Evolutionary conservation across 2,797 vertebrate genomes (phyloP).

Genomic region (Anableps anableps): DNA sequence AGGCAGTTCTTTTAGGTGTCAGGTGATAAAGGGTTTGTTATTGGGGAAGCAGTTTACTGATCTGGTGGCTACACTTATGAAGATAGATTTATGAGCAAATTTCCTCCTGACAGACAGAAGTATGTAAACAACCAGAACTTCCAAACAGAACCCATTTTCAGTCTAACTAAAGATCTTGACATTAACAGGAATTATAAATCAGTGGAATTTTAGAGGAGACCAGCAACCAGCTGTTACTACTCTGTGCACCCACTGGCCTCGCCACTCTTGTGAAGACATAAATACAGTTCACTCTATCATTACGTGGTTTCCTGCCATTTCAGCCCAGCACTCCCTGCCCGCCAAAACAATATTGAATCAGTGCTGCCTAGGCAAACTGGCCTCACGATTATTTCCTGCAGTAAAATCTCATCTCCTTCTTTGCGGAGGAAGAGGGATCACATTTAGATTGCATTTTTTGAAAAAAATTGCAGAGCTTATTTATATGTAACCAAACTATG

Average conservation of each 20-base stretch:
- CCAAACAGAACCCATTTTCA: background rate
- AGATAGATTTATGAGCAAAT: background rate
- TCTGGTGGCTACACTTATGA: background rate
- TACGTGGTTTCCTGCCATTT: slow-evolving; percentile 74
- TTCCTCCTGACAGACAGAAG: background rate
- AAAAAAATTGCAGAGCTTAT: slow-evolving; percentile 3
- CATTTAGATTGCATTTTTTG: slow-evolving; percentile 22
- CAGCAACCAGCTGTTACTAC: slow-evolving; percentile 41
- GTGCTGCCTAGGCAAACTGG: slow-evolving; percentile 50
- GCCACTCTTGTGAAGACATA: slow-evolving; percentile 55
- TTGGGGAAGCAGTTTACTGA: background rate
- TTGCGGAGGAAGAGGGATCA: slow-evolving; percentile 36
- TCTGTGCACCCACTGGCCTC: slow-evolving; percentile 42
- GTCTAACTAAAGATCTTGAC: slow-evolving; percentile 8
- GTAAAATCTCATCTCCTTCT: slow-evolving; percentile 37
- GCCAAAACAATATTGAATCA: slow-evolving; percentile 65
- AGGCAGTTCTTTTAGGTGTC: background rate
- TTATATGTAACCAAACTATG: slow-evolving; percentile 32
- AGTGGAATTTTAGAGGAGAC: slow-evolving; percentile 38
- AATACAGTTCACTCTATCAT: slow-evolving; percentile 67
- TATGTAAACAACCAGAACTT: slow-evolving; percentile 10
- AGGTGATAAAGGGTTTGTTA: background rate
- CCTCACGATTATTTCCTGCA: slow-evolving; percentile 54
- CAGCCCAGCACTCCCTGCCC: slow-evolving; percentile 56
- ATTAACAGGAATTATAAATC: slow-evolving; percentile 35